These are phyloP conservation scores for Rhinoraja longicauda DNA, from an alignment of 2,797 vertebrate species.

Conservation along the genomic window DNA sequence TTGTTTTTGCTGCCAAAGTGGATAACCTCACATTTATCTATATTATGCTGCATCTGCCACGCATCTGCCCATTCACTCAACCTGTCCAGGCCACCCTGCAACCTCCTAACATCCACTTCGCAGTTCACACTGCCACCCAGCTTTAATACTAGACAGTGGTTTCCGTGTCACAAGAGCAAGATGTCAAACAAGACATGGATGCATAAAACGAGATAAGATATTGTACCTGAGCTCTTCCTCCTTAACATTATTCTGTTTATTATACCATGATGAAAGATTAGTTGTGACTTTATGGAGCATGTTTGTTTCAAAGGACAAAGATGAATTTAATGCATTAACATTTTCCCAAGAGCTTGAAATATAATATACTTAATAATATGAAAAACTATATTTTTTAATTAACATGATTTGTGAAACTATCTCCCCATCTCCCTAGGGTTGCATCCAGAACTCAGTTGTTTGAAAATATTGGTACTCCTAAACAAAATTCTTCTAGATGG, in stretches of 20 bases:
- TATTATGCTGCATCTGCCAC: too few species aligned
- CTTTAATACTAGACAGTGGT: neutral
- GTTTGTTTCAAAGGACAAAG: too few species aligned
- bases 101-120: too few species aligned
- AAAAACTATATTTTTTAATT: neutral
- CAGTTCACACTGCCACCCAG: too few species aligned
- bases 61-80: too few species aligned
- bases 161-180: neutral
- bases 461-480: slow-evolving; percentile 68
- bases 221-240: neutral
- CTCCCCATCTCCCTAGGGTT: slow-evolving; percentile 66
- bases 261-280: neutral
- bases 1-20: too few species aligned
- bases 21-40: too few species aligned
- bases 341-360: neutral
- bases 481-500: slow-evolving; percentile 67
- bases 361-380: neutral
- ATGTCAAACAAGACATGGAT: neutral
- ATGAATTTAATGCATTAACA: neutral
- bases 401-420: neutral
- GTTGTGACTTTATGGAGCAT: neutral
- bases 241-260: neutral
- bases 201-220: neutral
- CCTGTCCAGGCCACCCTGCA: too few species aligned
- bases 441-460: slow-evolving; percentile 81